A percentile compares a stretch with the other conserved stretches of the same genome.
Evolutionary conservation across 2,888 invertebrate species (phyloP).

Genomic region (Saturnia pavonia): DNA sequence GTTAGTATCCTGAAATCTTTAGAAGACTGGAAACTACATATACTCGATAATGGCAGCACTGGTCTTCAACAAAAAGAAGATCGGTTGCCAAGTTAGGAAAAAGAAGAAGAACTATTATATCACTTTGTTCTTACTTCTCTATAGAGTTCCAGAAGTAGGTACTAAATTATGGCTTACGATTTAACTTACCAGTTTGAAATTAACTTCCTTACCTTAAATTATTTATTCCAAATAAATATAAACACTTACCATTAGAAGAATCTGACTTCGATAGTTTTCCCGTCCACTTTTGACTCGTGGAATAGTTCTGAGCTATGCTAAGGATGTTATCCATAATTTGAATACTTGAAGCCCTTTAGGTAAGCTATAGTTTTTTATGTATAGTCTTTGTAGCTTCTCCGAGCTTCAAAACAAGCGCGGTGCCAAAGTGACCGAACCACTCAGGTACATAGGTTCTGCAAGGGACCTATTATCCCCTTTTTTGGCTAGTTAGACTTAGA

Average conservation of each 20-base stretch:
- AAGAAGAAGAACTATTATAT: too few species aligned
- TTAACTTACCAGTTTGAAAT: neutral
- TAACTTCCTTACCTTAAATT: neutral
- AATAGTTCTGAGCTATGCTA: constrained; percentile 33
- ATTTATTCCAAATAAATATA: neutral
- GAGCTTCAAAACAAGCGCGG: too few species aligned
- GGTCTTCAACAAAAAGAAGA: too few species aligned
- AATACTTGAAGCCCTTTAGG: neutral
- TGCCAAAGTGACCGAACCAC: too few species aligned
- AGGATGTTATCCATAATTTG: constrained; percentile 24
- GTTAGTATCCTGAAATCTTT: too few species aligned
- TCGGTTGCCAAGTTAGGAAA: too few species aligned
- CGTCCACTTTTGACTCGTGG: constrained; percentile 37
- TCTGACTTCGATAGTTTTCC: constrained; percentile 35
- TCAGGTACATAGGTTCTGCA: too few species aligned
- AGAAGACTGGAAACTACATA: too few species aligned
- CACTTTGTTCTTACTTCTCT: neutral
- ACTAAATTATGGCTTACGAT: neutral
- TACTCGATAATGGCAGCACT: too few species aligned
- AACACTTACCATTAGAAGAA: constrained; percentile 30
- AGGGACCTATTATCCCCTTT: too few species aligned
- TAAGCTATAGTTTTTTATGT: neutral
- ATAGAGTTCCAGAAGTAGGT: neutral
- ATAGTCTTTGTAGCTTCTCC: neutral
- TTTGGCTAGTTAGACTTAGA: too few species aligned